phyloP scores from a whole-genome alignment of 2,888 invertebrate genomes.

The Anthrax anthrax region DNA sequence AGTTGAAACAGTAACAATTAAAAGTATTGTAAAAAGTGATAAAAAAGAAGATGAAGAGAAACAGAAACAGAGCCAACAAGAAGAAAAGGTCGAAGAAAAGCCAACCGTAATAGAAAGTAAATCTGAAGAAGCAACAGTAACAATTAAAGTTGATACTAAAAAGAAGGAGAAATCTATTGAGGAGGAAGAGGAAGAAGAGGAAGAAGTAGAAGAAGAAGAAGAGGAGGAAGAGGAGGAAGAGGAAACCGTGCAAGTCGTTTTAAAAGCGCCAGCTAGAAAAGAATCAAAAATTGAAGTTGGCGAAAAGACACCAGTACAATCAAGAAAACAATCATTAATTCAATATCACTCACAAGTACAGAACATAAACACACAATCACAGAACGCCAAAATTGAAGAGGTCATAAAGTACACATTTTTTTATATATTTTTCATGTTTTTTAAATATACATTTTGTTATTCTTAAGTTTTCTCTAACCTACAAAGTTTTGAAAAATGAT shows the following conservation, averaged over 20 bases:
- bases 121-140: neutral
- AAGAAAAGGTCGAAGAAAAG: neutral
- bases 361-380: neutral
- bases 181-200: slow-evolving; percentile 3
- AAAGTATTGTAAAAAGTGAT: neutral
- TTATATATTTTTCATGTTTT: too few relatives aligned
- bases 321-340: neutral
- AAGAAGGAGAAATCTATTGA: neutral
- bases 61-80: neutral
- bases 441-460: too few relatives aligned
- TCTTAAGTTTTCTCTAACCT: too few relatives aligned
- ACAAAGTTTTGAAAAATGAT: too few relatives aligned
- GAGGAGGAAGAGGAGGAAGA: slow-evolving; percentile 5
- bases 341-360: neutral
- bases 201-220: slow-evolving; percentile 7
- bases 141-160: neutral
- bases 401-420: neutral
- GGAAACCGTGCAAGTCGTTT: slow-evolving; percentile 5
- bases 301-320: neutral
- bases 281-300: neutral
- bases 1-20: neutral
- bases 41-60: neutral
- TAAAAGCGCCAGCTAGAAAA: slow-evolving; percentile 2
- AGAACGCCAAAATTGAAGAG: neutral
- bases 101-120: neutral